Conservation (phyloP, 2,113 vertebrate genomes). For the Butorides virescens region DNA sequence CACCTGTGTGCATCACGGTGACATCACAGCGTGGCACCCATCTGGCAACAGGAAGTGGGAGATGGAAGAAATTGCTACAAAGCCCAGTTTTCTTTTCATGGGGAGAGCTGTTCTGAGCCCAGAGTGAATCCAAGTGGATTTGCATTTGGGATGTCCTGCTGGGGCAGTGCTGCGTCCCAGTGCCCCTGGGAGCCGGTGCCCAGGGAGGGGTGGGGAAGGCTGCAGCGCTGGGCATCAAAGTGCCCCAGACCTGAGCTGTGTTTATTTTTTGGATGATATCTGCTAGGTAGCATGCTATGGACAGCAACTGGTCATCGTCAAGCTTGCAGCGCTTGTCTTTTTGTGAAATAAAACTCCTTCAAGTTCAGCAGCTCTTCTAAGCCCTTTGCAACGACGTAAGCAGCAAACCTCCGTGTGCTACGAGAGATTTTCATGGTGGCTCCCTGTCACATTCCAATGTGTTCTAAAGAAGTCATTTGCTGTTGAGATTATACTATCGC, state of each 20-base stretch:
- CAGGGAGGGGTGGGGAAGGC: neutral
- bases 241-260: neutral
- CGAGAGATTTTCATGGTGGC: neutral
- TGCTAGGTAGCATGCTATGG: neutral
- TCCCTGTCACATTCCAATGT: too few species aligned
- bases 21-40: neutral
- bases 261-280: neutral
- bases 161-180: neutral
- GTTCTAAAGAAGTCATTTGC: neutral
- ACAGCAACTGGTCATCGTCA: neutral
- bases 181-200: neutral
- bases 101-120: neutral
- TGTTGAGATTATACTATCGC: too few species aligned
- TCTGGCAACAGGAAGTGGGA: neutral
- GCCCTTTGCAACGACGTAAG: neutral
- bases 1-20: too few species aligned
- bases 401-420: neutral
- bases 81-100: neutral
- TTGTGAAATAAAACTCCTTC: neutral
- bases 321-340: neutral
- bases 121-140: neutral
- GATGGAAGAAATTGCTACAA: neutral
- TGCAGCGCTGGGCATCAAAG: neutral
- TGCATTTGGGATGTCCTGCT: neutral
- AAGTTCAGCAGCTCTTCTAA: neutral